Percentiles rank a stretch among this genome's conserved stretches.
phyloP scores from a whole-genome alignment of 2,888 invertebrate species.

The Polylopha cassiicola region DNA sequence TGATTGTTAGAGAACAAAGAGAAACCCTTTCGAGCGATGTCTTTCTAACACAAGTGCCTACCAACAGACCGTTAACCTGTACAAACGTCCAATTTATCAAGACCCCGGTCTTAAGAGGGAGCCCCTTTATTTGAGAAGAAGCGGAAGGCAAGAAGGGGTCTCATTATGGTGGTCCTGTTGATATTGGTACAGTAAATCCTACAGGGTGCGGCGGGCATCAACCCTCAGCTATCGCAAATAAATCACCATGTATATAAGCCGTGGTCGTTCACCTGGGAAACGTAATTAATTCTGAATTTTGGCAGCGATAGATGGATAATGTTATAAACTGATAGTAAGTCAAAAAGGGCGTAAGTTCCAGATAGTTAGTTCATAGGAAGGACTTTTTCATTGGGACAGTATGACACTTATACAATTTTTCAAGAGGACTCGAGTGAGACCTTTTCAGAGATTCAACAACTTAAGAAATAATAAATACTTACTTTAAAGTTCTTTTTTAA shows the following conservation, averaged over 20 bases:
- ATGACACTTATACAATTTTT: too few species aligned
- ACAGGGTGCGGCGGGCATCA: conserved; percentile 33
- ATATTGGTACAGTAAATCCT: conserved; percentile 33
- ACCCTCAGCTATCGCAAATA: conserved; percentile 50
- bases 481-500: too few species aligned
- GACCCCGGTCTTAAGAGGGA: conserved; percentile 23
- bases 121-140: conserved; percentile 3
- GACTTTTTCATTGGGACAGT: too few species aligned
- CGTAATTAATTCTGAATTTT: conserved; percentile 34
- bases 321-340: too few species aligned
- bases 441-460: too few species aligned
- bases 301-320: too few species aligned
- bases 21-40: conserved; percentile 29
- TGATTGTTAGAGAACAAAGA: conserved; percentile 24
- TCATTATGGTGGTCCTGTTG: conserved; percentile 38
- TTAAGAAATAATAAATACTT: too few species aligned
- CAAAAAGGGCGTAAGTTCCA: too few species aligned
- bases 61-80: conserved; percentile 42
- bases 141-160: conserved; percentile 29
- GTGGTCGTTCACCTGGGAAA: conserved; percentile 55
- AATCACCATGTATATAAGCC: conserved; percentile 51
- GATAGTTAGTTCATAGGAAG: too few species aligned
- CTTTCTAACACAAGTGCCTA: conserved; percentile 30
- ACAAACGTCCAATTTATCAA: conserved; percentile 43
- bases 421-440: too few species aligned